Conservation (phyloP, 2,797 vertebrate species). For the Taeniopygia guttata region DNA sequence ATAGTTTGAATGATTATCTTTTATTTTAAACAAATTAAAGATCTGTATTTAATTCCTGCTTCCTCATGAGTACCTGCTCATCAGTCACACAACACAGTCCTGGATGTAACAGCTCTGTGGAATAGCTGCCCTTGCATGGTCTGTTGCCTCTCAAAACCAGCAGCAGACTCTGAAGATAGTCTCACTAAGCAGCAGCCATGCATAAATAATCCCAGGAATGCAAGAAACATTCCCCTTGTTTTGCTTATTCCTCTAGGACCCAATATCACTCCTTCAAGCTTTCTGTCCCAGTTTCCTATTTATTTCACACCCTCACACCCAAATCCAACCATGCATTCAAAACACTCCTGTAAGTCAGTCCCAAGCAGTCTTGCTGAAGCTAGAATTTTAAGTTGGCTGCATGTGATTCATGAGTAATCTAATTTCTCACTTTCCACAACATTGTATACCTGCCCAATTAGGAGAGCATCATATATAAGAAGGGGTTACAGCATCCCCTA, state of each 20-base stretch:
- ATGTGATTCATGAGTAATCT: background rate
- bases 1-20: background rate
- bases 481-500: background rate
- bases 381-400: background rate
- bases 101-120: background rate
- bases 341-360: background rate
- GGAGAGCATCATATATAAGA: background rate
- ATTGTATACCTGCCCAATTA: background rate
- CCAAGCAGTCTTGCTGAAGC: background rate
- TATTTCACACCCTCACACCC: background rate
- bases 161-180: background rate
- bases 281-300: constrained; percentile 1
- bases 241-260: background rate
- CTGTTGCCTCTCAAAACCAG: background rate
- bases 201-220: background rate
- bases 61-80: background rate
- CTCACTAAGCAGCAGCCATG: background rate
- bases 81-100: background rate
- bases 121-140: background rate
- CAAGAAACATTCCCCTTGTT: background rate
- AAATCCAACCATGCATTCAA: background rate
- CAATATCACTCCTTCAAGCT: background rate
- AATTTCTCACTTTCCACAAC: background rate
- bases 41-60: background rate
- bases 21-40: background rate